These are phyloP conservation scores for Epicauta chinensis DNA, from an alignment of 1,140 invertebrate genomes.

Conservation along the genomic window DNA sequence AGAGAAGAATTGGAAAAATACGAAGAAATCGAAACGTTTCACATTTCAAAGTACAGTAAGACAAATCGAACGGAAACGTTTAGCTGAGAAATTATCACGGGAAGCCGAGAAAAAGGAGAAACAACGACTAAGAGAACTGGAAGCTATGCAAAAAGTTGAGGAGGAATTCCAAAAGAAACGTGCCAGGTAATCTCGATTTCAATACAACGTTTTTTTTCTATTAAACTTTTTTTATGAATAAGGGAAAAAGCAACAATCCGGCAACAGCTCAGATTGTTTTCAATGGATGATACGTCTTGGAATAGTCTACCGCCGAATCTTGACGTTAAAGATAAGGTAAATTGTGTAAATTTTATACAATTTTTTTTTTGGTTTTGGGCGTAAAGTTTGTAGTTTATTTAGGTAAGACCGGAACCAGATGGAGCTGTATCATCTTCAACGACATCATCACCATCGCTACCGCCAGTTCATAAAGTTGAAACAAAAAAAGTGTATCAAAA, in stretches of 20 bases:
- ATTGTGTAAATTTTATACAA: not conserved
- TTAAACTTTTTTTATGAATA: slow-evolving; percentile 38
- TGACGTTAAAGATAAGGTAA: slow-evolving; percentile 30
- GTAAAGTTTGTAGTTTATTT: slow-evolving; percentile 2
- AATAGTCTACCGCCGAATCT: slow-evolving; percentile 33
- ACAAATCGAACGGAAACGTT: slow-evolving; percentile 63
- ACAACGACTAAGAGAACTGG: slow-evolving; percentile 64
- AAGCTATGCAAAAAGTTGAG: slow-evolving; percentile 61
- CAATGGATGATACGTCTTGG: slow-evolving; percentile 47
- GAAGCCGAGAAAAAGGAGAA: slow-evolving; percentile 72
- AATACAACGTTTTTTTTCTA: slow-evolving; percentile 1
- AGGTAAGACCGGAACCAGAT: slow-evolving; percentile 50
- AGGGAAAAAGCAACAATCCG: slow-evolving; percentile 67
- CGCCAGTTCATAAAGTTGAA: slow-evolving; percentile 15
- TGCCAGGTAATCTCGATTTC: slow-evolving; percentile 28
- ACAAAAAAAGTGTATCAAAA: slow-evolving; percentile 17
- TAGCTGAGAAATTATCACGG: slow-evolving; percentile 66
- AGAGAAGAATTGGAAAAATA: slow-evolving; percentile 13
- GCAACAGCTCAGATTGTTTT: slow-evolving; percentile 64
- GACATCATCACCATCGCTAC: slow-evolving; percentile 14
- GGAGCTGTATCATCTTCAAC: slow-evolving; percentile 50
- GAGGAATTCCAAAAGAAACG: slow-evolving; percentile 41
- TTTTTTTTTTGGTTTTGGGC: slow-evolving; percentile 3
- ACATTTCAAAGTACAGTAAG: slow-evolving; percentile 76
- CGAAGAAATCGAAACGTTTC: slow-evolving; percentile 56